Percentiles rank a stretch among this genome's conserved stretches.
Evolutionary conservation across 2,888 invertebrate species (phyloP).

Genomic region (Sacculina carcini): DNA sequence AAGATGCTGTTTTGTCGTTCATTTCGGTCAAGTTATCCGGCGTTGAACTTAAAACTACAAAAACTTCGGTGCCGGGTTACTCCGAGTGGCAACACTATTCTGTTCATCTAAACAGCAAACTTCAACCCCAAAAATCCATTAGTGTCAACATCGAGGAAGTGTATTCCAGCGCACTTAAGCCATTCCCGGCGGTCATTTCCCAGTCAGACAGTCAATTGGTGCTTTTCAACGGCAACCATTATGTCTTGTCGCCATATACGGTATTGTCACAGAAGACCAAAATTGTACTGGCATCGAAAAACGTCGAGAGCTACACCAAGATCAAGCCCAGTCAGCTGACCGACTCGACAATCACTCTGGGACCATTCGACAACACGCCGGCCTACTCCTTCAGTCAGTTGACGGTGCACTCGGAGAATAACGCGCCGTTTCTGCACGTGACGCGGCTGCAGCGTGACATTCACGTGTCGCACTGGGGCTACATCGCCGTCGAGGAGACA

Average conservation of each 20-base stretch:
- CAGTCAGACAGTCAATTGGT: constrained; percentile 88
- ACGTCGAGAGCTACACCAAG: constrained; percentile 54
- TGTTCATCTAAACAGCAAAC: neutral
- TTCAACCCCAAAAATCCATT: constrained; percentile 6
- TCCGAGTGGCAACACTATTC: neutral
- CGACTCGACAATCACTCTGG: constrained; percentile 59
- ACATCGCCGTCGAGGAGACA: constrained; percentile 85
- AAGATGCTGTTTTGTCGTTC: neutral
- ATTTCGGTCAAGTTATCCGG: neutral
- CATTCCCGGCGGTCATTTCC: constrained; percentile 62
- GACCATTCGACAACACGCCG: constrained; percentile 52
- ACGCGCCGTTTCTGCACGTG: constrained; percentile 83
- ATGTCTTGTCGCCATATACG: constrained; percentile 55
- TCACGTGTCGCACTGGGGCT: constrained; percentile 98
- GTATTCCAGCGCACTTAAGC: constrained; percentile 42
- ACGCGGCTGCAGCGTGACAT: constrained; percentile 57
- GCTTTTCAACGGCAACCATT: constrained; percentile 50
- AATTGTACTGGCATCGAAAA: constrained; percentile 45
- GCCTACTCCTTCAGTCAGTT: constrained; percentile 35
- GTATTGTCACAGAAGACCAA: constrained; percentile 54
- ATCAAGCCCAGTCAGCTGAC: constrained; percentile 48
- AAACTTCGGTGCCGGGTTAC: neutral
- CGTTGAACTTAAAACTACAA: too few relatives aligned
- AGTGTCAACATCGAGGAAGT: constrained; percentile 36
- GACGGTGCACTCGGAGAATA: constrained; percentile 77